phyloP scores from a whole-genome alignment of 2,797 vertebrate species.

The Microchirus variegatus region DNA sequence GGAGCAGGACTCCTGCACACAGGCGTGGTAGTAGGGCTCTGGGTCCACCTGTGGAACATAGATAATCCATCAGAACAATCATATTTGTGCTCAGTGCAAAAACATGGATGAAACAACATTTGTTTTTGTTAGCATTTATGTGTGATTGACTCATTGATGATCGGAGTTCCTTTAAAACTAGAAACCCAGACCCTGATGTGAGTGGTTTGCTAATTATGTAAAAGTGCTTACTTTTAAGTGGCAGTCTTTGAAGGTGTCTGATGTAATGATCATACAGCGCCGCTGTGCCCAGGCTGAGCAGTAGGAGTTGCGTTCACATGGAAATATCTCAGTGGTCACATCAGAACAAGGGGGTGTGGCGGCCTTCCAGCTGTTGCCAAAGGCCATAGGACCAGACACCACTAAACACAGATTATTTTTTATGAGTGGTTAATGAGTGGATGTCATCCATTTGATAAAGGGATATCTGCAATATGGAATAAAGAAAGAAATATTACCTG shows the following conservation, averaged over 20 bases:
- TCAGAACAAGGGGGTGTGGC: conserved; percentile 79
- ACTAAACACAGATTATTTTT: conserved; percentile 8
- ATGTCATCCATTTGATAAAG: neutral
- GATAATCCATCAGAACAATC: neutral
- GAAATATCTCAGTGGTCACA: conserved; percentile 76
- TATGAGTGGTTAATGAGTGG: neutral
- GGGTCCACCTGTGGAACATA: conserved; percentile 81
- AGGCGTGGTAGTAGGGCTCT: conserved; percentile 80
- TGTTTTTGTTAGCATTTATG: no score
- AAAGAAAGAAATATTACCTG: conserved; percentile 19
- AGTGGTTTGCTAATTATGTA: neutral
- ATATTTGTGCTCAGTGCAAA: neutral
- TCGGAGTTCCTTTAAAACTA: no score
- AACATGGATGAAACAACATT: no score
- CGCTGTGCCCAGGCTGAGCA: conserved; percentile 84
- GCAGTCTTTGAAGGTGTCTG: conserved; percentile 80
- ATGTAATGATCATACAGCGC: conserved; percentile 83
- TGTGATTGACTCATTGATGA: neutral
- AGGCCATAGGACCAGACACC: conserved; percentile 59
- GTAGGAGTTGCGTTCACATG: conserved; percentile 85
- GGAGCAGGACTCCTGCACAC: conserved; percentile 85
- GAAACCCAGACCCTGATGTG: neutral
- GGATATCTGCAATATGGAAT: neutral
- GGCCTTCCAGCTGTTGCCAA: conserved; percentile 85
- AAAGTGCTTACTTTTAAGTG: conserved; percentile 78